phyloP scores from a whole-genome alignment of 2,888 invertebrate genomes.

The Pyralis farinalis region DNA sequence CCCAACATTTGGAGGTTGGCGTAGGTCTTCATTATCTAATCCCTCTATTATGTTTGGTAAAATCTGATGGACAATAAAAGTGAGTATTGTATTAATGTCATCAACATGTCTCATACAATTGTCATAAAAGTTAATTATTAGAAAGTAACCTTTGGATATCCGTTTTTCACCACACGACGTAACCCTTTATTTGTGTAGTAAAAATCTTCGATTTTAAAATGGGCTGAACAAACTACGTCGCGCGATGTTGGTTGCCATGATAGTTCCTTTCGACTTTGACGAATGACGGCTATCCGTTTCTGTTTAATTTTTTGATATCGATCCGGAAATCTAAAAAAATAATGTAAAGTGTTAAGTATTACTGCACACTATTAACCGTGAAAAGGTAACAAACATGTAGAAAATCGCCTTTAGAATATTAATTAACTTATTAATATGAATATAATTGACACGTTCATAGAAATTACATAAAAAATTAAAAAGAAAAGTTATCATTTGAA shows the following conservation, averaged over 20 bases:
- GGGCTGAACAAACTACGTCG: slow-evolving; percentile 13
- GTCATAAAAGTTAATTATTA: slow-evolving; percentile 2
- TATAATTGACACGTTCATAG: neutral
- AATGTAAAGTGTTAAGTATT: neutral
- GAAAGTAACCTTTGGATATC: slow-evolving; percentile 12
- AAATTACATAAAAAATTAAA: no score
- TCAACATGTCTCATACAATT: neutral
- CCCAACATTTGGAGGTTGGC: no score
- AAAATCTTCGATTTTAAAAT: slow-evolving; percentile 12
- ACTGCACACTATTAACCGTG: neutral
- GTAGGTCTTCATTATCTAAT: neutral
- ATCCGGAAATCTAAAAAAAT: slow-evolving; percentile 11
- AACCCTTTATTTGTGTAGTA: slow-evolving; percentile 11
- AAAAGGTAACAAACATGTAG: neutral
- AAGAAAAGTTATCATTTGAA: no score
- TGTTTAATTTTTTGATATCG: slow-evolving; percentile 9
- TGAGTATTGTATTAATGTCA: neutral
- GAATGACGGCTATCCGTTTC: slow-evolving; percentile 13
- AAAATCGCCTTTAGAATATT: neutral
- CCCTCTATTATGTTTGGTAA: slow-evolving; percentile 3
- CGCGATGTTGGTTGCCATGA: slow-evolving; percentile 11
- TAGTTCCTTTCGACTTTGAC: slow-evolving; percentile 10
- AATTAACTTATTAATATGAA: no score
- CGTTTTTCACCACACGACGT: slow-evolving; percentile 10
- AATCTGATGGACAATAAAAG: slow-evolving; percentile 7